Evolutionary conservation across 2,797 vertebrate genomes (phyloP).

Genomic region (Dromococcyx pavoninus): DNA sequence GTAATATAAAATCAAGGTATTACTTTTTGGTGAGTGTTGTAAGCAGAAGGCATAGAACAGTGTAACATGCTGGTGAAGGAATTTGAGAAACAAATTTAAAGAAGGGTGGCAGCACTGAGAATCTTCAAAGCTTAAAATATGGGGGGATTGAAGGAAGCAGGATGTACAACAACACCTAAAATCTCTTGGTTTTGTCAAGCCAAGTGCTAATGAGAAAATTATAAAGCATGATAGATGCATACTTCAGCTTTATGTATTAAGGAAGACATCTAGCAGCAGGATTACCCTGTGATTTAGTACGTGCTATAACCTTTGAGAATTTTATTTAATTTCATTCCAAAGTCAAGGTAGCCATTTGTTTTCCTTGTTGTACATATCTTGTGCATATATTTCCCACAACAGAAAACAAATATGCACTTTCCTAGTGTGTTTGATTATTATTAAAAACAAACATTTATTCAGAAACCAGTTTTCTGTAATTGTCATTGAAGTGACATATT

Average conservation of each 20-base stretch:
- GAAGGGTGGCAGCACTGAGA: neutral
- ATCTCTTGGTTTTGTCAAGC: neutral
- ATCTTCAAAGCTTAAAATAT: neutral
- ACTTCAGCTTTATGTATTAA: neutral
- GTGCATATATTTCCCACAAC: neutral
- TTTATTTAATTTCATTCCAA: neutral
- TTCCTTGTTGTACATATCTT: neutral
- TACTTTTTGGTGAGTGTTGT: neutral
- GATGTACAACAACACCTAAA: neutral
- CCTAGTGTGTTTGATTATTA: neutral
- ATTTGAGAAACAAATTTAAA: neutral
- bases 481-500: neutral
- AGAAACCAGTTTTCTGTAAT: neutral
- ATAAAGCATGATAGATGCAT: rapidly evolving
- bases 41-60: neutral
- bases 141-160: neutral
- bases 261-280: neutral
- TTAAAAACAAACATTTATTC: neutral
- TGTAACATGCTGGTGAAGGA: neutral
- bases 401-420: neutral
- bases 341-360: neutral
- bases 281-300: neutral
- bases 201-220: neutral
- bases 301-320: neutral
- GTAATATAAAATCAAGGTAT: neutral